Evolutionary conservation across 2,888 invertebrate genomes (phyloP).

Genomic region (Sialis fuliginosa): DNA sequence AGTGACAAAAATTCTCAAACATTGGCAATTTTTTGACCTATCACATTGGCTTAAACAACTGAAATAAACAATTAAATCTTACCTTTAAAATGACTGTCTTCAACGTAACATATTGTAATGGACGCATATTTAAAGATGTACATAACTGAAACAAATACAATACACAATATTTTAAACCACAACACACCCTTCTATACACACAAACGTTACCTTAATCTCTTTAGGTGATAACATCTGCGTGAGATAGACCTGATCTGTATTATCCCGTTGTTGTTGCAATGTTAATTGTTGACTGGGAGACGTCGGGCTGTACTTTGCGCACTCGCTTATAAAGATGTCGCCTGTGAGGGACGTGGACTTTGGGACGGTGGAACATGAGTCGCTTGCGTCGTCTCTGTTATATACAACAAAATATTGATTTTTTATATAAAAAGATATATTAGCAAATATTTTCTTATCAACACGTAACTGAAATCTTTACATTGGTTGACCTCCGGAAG

Average conservation of each 20-base stretch:
- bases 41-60: too few species aligned
- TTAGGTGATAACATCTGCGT: slow-evolving; percentile 44
- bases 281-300: slow-evolving; percentile 5
- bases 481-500: too few species aligned
- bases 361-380: slow-evolving; percentile 73
- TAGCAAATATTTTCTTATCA: too few species aligned
- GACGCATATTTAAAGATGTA: slow-evolving; percentile 57
- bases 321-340: slow-evolving; percentile 15
- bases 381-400: slow-evolving; percentile 52
- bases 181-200: background rate
- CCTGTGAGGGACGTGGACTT: slow-evolving; percentile 63
- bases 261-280: slow-evolving; percentile 18
- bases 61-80: slow-evolving; percentile 7
- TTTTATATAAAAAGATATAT: background rate
- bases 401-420: slow-evolving; percentile 6
- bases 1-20: too few species aligned
- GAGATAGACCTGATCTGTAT: slow-evolving; percentile 13
- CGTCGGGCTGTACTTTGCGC: background rate
- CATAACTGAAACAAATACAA: slow-evolving; percentile 41
- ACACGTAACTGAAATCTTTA: too few species aligned
- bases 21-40: too few species aligned
- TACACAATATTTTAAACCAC: background rate
- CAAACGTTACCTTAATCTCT: slow-evolving; percentile 39
- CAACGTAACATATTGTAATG: slow-evolving; percentile 75
- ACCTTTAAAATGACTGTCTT: slow-evolving; percentile 69